These are phyloP conservation scores for Calliopsis andreniformis DNA, from an alignment of 1,140 invertebrate species.

Conservation along the genomic window DNA sequence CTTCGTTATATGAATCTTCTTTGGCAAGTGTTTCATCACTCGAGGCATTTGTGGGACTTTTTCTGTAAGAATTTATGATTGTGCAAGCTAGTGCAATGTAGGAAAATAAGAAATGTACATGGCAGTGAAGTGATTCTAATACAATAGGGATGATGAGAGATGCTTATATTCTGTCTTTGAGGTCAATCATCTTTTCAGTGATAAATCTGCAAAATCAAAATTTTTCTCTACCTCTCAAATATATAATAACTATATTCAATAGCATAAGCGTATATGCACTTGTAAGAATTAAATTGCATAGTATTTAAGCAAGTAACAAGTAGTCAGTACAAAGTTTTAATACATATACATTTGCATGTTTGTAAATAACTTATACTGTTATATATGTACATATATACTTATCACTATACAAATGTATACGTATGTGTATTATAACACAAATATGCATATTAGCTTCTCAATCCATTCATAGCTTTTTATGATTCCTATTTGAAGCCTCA, in stretches of 20 bases:
- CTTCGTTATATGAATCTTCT: slow-evolving; percentile 11
- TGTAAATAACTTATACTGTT: too few species aligned
- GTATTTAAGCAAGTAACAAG: not conserved
- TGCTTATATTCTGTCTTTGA: slow-evolving; percentile 75
- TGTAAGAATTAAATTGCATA: not conserved
- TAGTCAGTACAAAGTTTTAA: not conserved
- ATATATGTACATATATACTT: not conserved
- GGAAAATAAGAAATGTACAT: not conserved
- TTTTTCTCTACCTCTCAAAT: slow-evolving; percentile 71
- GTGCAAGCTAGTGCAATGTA: slow-evolving; percentile 4
- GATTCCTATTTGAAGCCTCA: not conserved
- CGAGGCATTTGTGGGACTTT: slow-evolving; percentile 14
- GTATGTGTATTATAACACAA: not conserved
- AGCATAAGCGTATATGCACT: slow-evolving; percentile 8
- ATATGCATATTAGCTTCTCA: not conserved
- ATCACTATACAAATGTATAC: too few species aligned
- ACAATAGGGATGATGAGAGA: slow-evolving; percentile 33
- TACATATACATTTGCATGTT: not conserved
- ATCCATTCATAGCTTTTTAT: not conserved
- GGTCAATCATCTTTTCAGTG: slow-evolving; percentile 77
- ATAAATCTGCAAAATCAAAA: slow-evolving; percentile 79
- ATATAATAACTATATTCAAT: slow-evolving; percentile 34
- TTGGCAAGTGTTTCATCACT: slow-evolving; percentile 20
- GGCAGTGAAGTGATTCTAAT: slow-evolving; percentile 10
- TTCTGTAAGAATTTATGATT: slow-evolving; percentile 37